A percentile compares a stretch with the other conserved stretches of the same genome.
Evolutionary conservation across 2,113 vertebrate species (phyloP).

Genomic region (Sitta europaea): DNA sequence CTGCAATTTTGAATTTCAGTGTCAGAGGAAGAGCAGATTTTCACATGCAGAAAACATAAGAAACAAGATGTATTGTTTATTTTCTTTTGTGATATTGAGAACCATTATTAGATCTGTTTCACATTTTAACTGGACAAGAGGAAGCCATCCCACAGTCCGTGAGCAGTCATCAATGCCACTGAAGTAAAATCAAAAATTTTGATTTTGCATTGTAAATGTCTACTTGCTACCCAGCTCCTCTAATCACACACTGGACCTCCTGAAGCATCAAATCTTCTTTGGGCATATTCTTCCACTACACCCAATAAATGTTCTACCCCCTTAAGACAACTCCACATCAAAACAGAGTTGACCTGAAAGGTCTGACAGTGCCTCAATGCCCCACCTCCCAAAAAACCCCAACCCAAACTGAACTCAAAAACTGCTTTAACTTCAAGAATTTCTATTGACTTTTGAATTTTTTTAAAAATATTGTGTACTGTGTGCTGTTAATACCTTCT

Average conservation of each 20-base stretch:
- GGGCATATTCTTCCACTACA: background rate
- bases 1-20: background rate
- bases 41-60: background rate
- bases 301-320: accelerated
- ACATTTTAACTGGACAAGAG: background rate
- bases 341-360: background rate
- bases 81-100: background rate
- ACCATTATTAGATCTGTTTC: background rate
- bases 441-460: background rate
- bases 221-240: background rate
- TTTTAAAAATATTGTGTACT: background rate
- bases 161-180: background rate
- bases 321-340: background rate
- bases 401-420: background rate
- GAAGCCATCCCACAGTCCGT: background rate
- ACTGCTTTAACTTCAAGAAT: background rate
- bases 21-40: background rate
- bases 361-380: background rate
- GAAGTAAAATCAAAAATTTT: background rate
- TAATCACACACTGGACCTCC: background rate
- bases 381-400: background rate
- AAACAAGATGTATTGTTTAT: accelerated
- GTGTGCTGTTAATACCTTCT: background rate
- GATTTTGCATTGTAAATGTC: accelerated
- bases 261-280: background rate